phyloP scores from a whole-genome alignment of 2,888 invertebrate species.

The Drosophila phalerata region DNA sequence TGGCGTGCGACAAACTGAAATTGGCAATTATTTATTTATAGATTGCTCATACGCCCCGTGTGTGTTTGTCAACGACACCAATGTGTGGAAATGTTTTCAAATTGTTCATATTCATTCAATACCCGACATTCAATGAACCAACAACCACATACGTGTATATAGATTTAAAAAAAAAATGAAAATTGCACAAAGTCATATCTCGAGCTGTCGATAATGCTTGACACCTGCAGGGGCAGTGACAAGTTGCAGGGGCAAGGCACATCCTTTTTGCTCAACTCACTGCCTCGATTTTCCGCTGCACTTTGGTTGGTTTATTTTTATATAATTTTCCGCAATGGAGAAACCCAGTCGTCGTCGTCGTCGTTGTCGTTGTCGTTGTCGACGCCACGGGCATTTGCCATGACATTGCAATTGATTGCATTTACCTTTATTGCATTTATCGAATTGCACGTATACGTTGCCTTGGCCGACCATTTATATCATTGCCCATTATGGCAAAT shows the following conservation, averaged over 20 bases:
- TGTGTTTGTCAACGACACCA: slow-evolving; percentile 17
- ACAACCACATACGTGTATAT: slow-evolving; percentile 4
- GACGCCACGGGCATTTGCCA: slow-evolving; percentile 27
- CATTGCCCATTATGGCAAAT: slow-evolving; percentile 31
- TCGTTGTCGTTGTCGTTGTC: neutral
- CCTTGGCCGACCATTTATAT: slow-evolving; percentile 17
- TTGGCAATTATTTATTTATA: slow-evolving; percentile 65
- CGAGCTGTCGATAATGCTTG: slow-evolving; percentile 23
- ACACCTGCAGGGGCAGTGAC: neutral
- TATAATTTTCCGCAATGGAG: slow-evolving; percentile 72
- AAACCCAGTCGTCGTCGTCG: slow-evolving; percentile 45
- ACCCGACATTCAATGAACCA: slow-evolving; percentile 35
- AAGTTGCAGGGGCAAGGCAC: neutral
- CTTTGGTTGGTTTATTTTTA: slow-evolving; percentile 30
- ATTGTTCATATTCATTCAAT: slow-evolving; percentile 59
- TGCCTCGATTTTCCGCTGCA: slow-evolving; percentile 53
- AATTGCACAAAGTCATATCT: slow-evolving; percentile 30
- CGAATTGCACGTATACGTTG: slow-evolving; percentile 23
- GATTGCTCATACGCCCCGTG: slow-evolving; percentile 63
- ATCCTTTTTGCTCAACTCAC: slow-evolving; percentile 25
- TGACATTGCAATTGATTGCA: slow-evolving; percentile 76
- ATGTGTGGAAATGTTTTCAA: slow-evolving; percentile 50
- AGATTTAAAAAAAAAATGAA: slow-evolving; percentile 16
- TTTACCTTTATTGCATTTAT: slow-evolving; percentile 72
- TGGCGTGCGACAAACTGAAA: slow-evolving; percentile 43